A percentile compares a stretch with the other conserved stretches of the same genome.
phyloP scores from a whole-genome alignment of 2,888 invertebrate species.

The Phragmatobia fuliginosa region DNA sequence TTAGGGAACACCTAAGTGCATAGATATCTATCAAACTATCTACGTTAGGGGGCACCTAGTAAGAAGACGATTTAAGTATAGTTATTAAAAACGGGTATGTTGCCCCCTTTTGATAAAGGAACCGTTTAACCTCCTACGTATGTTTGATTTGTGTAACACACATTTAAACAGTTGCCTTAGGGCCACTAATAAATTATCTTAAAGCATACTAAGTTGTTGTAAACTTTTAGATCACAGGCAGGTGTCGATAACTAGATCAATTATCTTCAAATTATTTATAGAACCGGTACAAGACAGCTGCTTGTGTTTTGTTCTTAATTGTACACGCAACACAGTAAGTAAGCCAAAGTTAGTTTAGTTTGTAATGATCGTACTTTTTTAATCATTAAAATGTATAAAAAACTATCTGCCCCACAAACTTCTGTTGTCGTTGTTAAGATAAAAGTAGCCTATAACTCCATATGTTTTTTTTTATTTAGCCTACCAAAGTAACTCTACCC shows the following conservation, averaged over 20 bases:
- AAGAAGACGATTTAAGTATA: too few species aligned
- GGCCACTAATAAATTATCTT: not conserved
- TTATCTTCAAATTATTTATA: conserved; percentile 30
- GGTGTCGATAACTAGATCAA: conserved; percentile 38
- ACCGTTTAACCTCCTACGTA: not conserved
- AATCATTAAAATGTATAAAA: too few species aligned
- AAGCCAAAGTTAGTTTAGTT: not conserved
- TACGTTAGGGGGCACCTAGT: too few species aligned
- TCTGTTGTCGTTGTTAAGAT: too few species aligned
- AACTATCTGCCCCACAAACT: too few species aligned
- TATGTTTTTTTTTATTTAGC: too few species aligned
- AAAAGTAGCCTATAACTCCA: too few species aligned
- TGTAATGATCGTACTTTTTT: not conserved
- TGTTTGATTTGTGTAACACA: not conserved
- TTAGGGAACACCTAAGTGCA: too few species aligned
- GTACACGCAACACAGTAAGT: not conserved
- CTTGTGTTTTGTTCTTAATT: conserved; percentile 8
- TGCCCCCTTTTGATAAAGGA: not conserved
- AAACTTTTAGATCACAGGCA: conserved; percentile 15
- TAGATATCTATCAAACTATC: too few species aligned
- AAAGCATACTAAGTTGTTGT: not conserved
- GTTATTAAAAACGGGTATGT: too few species aligned
- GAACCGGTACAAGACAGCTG: conserved; percentile 23
- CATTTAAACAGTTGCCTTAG: not conserved
- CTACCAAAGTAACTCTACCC: too few species aligned